phyloP scores from a whole-genome alignment of 2,888 invertebrate genomes.

The Drosophila flavopinicola region DNA sequence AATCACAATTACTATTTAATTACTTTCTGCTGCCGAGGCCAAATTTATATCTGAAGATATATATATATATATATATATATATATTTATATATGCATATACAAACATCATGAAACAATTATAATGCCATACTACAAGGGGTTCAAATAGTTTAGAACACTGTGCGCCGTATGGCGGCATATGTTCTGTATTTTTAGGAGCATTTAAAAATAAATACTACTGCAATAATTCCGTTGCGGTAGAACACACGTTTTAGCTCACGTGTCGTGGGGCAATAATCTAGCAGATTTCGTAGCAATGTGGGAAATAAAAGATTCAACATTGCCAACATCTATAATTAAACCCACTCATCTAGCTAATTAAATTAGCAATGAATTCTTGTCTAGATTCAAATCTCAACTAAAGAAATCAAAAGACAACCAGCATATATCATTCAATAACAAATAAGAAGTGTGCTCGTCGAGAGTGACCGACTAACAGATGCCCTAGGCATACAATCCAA shows the following conservation, averaged over 20 bases:
- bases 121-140: slow-evolving; percentile 40
- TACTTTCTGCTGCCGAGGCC: not conserved
- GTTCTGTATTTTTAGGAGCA: slow-evolving; percentile 39
- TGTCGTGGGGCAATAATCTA: slow-evolving; percentile 71
- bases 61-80: not conserved
- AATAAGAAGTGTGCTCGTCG: not conserved
- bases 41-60: too few species aligned
- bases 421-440: slow-evolving; percentile 14
- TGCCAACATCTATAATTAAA: slow-evolving; percentile 53
- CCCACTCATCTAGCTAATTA: slow-evolving; percentile 43
- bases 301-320: slow-evolving; percentile 3
- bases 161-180: slow-evolving; percentile 9
- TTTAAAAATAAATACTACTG: slow-evolving; percentile 54
- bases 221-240: slow-evolving; percentile 44
- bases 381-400: slow-evolving; percentile 8
- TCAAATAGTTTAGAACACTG: slow-evolving; percentile 19
- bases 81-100: not conserved
- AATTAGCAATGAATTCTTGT: slow-evolving; percentile 50
- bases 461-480: not conserved
- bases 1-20: too few species aligned
- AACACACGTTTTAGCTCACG: slow-evolving; percentile 58
- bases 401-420: not conserved
- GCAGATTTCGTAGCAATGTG: slow-evolving; percentile 65
- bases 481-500: too few species aligned
- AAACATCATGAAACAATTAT: slow-evolving; percentile 46